Conservation (phyloP, 2,888 invertebrate species). For the Stegana nigrithorax region DNA sequence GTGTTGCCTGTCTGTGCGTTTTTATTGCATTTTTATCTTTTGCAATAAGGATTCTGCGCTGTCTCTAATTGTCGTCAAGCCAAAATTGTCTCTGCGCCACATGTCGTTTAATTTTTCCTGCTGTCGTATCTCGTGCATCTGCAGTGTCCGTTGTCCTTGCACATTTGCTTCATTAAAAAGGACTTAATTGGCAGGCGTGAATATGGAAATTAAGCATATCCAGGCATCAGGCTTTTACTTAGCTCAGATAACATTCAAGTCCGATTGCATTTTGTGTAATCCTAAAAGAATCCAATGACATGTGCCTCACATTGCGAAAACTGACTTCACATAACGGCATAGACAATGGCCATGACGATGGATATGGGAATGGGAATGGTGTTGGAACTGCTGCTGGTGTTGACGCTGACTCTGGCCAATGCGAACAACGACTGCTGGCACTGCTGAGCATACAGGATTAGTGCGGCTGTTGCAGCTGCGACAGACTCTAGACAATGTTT, state of each 20-base stretch:
- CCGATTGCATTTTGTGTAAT: too few species aligned
- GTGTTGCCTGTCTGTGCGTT: constrained; percentile 2
- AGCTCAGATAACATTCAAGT: too few species aligned
- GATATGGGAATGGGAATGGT: neutral
- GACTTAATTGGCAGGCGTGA: neutral
- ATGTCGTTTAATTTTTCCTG: too few species aligned
- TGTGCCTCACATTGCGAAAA: too few species aligned
- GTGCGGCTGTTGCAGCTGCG: constrained; percentile 13
- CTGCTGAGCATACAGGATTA: constrained; percentile 6
- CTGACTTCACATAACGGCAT: too few species aligned
- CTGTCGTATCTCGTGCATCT: neutral
- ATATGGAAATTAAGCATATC: neutral
- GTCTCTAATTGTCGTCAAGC: constrained; percentile 10
- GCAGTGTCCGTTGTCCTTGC: neutral
- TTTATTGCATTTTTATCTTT: neutral
- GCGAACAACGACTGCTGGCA: neutral
- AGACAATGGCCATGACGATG: neutral
- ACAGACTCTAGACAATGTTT: constrained; percentile 9
- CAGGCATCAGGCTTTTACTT: too few species aligned
- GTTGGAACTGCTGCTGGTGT: neutral
- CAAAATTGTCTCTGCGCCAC: neutral
- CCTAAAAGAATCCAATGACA: too few species aligned
- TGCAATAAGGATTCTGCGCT: neutral
- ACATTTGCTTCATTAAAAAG: constrained; percentile 8
- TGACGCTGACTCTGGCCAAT: neutral